Percentiles rank a stretch among this genome's conserved stretches.
Conservation (phyloP, 1,140 invertebrate species). For the Heliconius himera region DNA sequence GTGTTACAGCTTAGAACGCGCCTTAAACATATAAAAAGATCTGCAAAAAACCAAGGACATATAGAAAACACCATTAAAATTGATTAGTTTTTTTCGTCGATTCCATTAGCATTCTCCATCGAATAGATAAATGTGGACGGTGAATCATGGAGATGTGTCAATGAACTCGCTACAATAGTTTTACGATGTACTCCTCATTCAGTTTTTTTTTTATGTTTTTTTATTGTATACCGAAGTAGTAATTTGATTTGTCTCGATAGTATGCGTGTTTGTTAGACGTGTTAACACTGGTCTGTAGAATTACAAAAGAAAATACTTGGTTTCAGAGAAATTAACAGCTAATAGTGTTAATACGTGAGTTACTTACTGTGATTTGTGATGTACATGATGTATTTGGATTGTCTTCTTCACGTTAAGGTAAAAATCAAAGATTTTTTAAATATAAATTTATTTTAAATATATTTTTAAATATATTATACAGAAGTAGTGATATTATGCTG, state of each 20-base stretch:
- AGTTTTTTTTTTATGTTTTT: constrained; percentile 32
- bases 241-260: constrained; percentile 33
- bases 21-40: constrained; percentile 17
- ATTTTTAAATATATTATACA: neutral
- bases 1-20: neutral
- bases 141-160: constrained; percentile 57
- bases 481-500: neutral
- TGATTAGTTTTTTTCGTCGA: constrained; percentile 43
- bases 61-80: constrained; percentile 32
- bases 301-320: neutral
- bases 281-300: constrained; percentile 12
- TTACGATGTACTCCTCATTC: constrained; percentile 51
- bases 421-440: too few relatives aligned
- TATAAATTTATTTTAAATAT: too few relatives aligned
- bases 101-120: constrained; percentile 45
- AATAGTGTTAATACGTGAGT: constrained; percentile 4
- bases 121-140: constrained; percentile 51
- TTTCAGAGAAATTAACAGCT: neutral
- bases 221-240: constrained; percentile 32
- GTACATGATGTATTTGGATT: neutral
- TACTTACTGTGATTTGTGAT: neutral
- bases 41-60: constrained; percentile 17
- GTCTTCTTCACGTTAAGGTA: neutral
- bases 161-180: constrained; percentile 56
- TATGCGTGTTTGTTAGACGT: constrained; percentile 17